Conservation (phyloP, 2,113 vertebrate genomes). For the Oncorhynchus mykiss region DNA sequence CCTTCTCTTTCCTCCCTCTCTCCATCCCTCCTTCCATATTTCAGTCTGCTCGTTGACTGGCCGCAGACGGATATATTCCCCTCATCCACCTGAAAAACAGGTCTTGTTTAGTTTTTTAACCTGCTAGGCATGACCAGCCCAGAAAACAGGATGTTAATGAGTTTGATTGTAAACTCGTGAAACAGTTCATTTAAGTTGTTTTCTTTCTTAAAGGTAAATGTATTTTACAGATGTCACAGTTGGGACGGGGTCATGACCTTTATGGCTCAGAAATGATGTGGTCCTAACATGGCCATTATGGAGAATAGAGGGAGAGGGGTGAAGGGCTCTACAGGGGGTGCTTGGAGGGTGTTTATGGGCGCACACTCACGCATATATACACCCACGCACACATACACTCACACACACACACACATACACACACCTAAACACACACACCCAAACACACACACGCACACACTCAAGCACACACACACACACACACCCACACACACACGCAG, state of each 20-base stretch:
- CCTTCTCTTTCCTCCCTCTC: too few relatives aligned
- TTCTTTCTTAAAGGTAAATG: background rate
- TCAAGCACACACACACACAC: too few relatives aligned
- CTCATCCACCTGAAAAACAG: background rate
- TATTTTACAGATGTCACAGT: background rate
- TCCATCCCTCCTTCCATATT: background rate
- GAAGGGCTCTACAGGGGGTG: background rate
- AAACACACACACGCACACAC: too few relatives aligned
- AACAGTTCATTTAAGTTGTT: background rate
- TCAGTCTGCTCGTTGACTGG: background rate
- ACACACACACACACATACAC: background rate
- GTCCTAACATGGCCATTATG: slow-evolving; percentile 9
- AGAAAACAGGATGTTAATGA: background rate
- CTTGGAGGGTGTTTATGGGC: background rate
- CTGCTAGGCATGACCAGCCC: background rate
- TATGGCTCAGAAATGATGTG: slow-evolving; percentile 40
- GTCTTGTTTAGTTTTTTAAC: background rate
- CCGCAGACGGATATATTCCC: background rate
- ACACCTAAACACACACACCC: background rate
- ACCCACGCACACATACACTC: background rate
- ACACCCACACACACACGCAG: too few relatives aligned
- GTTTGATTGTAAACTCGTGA: background rate
- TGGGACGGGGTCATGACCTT: slow-evolving; percentile 14
- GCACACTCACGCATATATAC: background rate
- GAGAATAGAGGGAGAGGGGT: background rate